These are phyloP conservation scores for Papilio xuthus DNA, from an alignment of 1,140 invertebrate species.

Conservation along the genomic window DNA sequence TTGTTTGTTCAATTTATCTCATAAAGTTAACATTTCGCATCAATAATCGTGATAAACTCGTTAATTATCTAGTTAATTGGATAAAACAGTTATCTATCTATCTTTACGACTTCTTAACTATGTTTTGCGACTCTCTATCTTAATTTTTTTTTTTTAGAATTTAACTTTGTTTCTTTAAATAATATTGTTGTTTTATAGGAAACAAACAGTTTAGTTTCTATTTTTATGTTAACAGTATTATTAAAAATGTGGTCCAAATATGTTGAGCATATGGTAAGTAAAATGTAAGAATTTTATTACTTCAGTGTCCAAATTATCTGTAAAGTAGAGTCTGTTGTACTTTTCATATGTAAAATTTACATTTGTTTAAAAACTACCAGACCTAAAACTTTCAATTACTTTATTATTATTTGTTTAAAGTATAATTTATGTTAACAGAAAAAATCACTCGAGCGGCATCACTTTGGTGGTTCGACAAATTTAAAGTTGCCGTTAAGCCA, in stretches of 20 bases:
- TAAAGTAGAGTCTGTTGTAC: not conserved
- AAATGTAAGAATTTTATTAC: not conserved
- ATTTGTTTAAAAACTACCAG: not conserved
- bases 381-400: not conserved
- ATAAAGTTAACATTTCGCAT: not conserved
- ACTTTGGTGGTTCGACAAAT: conserved; percentile 19
- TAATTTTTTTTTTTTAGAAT: too few species aligned
- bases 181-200: too few species aligned
- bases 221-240: not conserved
- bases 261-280: not conserved
- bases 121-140: not conserved
- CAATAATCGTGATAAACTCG: not conserved
- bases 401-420: not conserved
- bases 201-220: too few species aligned
- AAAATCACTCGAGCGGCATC: not conserved
- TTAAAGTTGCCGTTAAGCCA: conserved; percentile 24
- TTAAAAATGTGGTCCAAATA: not conserved
- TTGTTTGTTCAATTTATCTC: not conserved
- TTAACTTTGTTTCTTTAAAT: too few species aligned
- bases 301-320: not conserved
- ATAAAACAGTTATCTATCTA: not conserved
- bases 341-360: not conserved
- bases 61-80: not conserved
- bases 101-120: not conserved
- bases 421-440: not conserved